phyloP scores from a whole-genome alignment of 2,797 vertebrate genomes.

The Eremophila alpestris region DNA sequence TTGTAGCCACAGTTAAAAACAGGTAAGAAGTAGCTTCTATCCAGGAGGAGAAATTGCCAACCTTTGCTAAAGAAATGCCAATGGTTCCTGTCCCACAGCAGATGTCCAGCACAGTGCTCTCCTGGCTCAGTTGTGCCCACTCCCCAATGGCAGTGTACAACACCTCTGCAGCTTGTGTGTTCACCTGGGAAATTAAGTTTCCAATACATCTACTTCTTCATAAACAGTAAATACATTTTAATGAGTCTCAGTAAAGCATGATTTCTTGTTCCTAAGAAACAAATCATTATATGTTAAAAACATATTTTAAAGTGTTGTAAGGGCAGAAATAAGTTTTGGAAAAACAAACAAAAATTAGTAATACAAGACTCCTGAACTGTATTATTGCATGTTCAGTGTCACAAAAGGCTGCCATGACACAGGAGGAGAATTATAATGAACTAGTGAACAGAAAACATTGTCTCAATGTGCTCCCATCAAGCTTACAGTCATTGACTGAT shows the following conservation, averaged over 20 bases:
- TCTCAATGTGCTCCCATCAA: neutral
- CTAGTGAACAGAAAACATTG: neutral
- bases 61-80: constrained; percentile 92
- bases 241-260: neutral
- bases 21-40: neutral
- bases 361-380: neutral
- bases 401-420: neutral
- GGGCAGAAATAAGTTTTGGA: neutral
- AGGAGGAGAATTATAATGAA: neutral
- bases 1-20: neutral
- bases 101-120: constrained; percentile 89
- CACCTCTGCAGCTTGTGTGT: constrained; percentile 91
- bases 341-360: neutral
- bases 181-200: constrained; percentile 79
- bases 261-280: neutral
- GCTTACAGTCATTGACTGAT: neutral
- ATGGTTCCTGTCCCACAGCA: constrained; percentile 98
- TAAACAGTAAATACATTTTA: neutral
- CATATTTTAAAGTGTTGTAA: neutral
- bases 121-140: constrained; percentile 88
- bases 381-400: neutral
- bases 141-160: constrained; percentile 89
- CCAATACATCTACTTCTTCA: neutral
- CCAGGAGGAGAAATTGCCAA: constrained; percentile 12
- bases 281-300: accelerated